A percentile compares a stretch with the other conserved stretches of the same genome.
Conservation (phyloP, 2,113 vertebrate species). For the Choloepus hoffmanni region DNA sequence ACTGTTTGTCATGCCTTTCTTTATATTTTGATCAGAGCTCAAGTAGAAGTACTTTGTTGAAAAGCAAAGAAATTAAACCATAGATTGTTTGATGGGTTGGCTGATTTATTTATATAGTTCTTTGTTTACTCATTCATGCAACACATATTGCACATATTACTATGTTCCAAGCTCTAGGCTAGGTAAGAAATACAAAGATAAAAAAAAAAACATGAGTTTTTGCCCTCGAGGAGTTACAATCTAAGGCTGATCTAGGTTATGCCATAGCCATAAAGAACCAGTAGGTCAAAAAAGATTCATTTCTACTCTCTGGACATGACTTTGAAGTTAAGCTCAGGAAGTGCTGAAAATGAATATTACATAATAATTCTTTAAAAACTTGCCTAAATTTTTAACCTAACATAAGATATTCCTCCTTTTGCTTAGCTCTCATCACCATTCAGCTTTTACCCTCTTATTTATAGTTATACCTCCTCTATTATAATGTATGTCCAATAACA, state of each 20-base stretch:
- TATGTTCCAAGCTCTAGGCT: background rate
- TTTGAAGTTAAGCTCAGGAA: conserved; percentile 30
- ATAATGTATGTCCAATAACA: background rate
- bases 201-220: background rate
- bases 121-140: background rate
- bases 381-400: background rate
- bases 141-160: background rate
- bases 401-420: background rate
- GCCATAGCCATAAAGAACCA: background rate
- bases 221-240: background rate
- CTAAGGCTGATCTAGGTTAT: background rate
- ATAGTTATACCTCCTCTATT: background rate
- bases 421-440: background rate
- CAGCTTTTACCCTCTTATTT: background rate
- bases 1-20: background rate
- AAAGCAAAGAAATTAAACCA: conserved; percentile 20
- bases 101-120: background rate
- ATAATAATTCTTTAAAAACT: background rate
- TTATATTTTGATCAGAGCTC: background rate
- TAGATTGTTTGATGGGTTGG: background rate
- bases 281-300: background rate
- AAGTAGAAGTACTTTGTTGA: conserved; percentile 45
- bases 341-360: conserved; percentile 18
- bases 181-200: background rate
- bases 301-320: background rate